Evolutionary conservation across 2,797 vertebrate genomes (phyloP).

Genomic region (Ataeniobius toweri): DNA sequence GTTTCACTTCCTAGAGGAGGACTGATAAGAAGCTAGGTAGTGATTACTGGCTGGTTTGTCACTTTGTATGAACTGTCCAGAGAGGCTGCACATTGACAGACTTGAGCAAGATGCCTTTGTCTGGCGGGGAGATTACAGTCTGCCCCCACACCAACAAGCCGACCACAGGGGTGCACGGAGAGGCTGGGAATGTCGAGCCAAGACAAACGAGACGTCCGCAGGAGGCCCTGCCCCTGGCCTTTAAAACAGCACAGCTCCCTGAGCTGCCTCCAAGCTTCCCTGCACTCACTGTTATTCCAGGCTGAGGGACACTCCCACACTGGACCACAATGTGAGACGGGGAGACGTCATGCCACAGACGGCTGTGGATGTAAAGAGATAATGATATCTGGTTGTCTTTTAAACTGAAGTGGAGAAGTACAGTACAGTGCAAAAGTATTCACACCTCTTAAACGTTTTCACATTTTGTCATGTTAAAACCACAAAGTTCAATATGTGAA

Average conservation of each 20-base stretch:
- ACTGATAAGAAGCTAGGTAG: slow-evolving; percentile 30
- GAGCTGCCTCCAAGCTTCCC: slow-evolving; percentile 61
- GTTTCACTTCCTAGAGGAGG: slow-evolving; percentile 31
- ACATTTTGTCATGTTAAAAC: neutral
- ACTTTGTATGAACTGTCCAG: slow-evolving; percentile 27
- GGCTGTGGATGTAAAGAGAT: slow-evolving; percentile 11
- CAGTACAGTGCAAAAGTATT: neutral
- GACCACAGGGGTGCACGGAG: slow-evolving; percentile 75
- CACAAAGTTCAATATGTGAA: neutral
- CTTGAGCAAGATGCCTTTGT: slow-evolving; percentile 55
- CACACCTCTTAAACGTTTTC: neutral
- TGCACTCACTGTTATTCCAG: slow-evolving; percentile 72
- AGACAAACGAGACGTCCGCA: slow-evolving; percentile 76
- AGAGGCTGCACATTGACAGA: slow-evolving; percentile 38
- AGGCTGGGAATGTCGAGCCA: slow-evolving; percentile 74
- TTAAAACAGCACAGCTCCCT: slow-evolving; percentile 65
- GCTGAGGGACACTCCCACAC: slow-evolving; percentile 60
- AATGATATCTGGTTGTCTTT: slow-evolving; percentile 3
- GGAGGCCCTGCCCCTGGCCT: slow-evolving; percentile 67
- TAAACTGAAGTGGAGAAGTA: slow-evolving; percentile 17
- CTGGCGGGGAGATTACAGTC: slow-evolving; percentile 69
- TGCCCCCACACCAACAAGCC: slow-evolving; percentile 77
- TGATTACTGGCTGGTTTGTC: slow-evolving; percentile 34
- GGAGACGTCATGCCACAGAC: slow-evolving; percentile 25
- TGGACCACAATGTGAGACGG: slow-evolving; percentile 46